Evolutionary conservation across 2,113 vertebrate genomes (phyloP).

Genomic region (Pontoporia blainvillei): DNA sequence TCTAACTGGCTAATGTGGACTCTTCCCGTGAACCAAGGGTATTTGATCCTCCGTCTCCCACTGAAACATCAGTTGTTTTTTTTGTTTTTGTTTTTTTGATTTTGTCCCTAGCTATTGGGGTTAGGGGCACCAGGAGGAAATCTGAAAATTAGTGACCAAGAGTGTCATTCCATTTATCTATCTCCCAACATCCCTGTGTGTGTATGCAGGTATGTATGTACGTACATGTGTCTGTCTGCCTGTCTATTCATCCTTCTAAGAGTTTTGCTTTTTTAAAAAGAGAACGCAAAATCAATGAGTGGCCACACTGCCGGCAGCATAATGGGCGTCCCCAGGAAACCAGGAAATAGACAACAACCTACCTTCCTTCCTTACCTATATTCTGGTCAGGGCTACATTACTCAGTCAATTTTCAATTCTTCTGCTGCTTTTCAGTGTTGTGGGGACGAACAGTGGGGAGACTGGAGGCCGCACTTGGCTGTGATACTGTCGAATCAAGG

Average conservation of each 20-base stretch:
- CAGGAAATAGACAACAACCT: neutral
- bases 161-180: neutral
- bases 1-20: neutral
- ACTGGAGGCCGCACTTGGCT: conserved; percentile 94
- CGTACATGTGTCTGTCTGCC: neutral
- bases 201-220: neutral
- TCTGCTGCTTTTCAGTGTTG: conserved; percentile 80
- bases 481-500: conserved; percentile 90
- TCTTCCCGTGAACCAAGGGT: neutral
- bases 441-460: conserved; percentile 87
- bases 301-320: rapidly evolving
- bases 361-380: neutral
- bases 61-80: neutral
- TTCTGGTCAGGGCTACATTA: neutral
- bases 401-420: neutral
- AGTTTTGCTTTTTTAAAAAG: neutral
- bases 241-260: neutral
- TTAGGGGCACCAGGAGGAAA: neutral
- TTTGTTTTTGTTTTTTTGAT: neutral
- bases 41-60: neutral
- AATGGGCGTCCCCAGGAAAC: rapidly evolving
- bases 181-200: neutral
- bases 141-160: neutral
- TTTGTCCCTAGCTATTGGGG: neutral
- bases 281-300: neutral